A percentile compares a stretch with the other conserved stretches of the same genome.
Evolutionary conservation across 2,113 vertebrate species (phyloP).

Genomic region (Bufo bufo): DNA sequence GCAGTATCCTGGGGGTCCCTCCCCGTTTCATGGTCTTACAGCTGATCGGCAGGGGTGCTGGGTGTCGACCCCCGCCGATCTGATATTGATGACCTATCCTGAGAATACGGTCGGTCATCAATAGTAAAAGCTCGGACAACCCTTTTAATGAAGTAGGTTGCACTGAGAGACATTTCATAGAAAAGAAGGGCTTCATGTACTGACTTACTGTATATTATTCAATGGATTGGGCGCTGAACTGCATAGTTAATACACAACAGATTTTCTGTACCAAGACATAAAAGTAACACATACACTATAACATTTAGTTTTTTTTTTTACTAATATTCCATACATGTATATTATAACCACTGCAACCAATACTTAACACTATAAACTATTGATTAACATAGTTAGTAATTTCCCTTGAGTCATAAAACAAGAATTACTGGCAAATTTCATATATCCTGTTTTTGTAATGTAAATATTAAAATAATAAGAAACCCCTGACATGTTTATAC

Average conservation of each 20-base stretch:
- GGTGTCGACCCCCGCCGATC: too few species aligned
- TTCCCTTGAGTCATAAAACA: conserved; percentile 23
- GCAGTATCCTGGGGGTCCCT: too few species aligned
- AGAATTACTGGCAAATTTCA: conserved; percentile 7
- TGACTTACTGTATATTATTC: not conserved
- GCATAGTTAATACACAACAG: not conserved
- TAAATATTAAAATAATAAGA: conserved; percentile 20
- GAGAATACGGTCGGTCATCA: too few species aligned
- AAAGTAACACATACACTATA: not conserved
- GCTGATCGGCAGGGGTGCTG: too few species aligned
- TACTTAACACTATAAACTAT: conserved; percentile 17
- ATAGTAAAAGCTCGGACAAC: too few species aligned
- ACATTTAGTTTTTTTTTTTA: not conserved
- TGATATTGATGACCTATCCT: too few species aligned
- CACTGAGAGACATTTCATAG: not conserved
- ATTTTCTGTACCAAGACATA: not conserved
- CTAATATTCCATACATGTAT: not conserved
- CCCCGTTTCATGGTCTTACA: too few species aligned
- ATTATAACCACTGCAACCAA: not conserved
- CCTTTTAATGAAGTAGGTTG: too few species aligned
- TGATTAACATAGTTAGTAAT: conserved; percentile 21
- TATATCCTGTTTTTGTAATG: not conserved
- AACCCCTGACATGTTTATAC: conserved; percentile 12
- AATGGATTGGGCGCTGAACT: not conserved
- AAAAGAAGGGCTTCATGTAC: not conserved